phyloP scores from a whole-genome alignment of 1,140 invertebrate genomes.

The Telenomus remus region DNA sequence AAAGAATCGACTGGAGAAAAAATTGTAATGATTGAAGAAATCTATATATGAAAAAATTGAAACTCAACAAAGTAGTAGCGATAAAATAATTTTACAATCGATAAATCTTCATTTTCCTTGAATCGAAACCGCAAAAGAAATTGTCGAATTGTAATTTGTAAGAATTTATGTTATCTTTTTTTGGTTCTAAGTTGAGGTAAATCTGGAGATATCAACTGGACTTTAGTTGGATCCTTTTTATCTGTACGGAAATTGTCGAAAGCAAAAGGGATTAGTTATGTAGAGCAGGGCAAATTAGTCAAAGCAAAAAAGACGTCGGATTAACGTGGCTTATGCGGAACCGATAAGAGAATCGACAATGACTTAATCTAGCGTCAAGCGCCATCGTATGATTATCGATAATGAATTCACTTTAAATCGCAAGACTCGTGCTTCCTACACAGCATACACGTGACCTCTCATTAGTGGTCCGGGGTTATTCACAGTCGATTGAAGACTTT shows the following conservation, averaged over 20 bases:
- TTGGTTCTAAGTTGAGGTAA: no score
- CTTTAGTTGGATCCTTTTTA: conserved; percentile 42
- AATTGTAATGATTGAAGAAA: no score
- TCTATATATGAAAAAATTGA: no score
- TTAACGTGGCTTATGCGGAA: conserved; percentile 53
- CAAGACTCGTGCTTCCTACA: conserved; percentile 43
- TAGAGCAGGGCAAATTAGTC: conserved; percentile 37
- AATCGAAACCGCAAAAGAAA: no score
- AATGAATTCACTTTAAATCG: conserved; percentile 59
- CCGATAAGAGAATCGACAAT: conserved; percentile 65
- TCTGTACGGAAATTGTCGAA: conserved; percentile 29
- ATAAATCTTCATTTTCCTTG: no score
- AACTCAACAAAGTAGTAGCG: no score
- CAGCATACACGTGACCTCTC: conserved; percentile 50
- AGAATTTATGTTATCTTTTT: no score
- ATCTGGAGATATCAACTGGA: neutral
- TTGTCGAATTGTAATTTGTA: no score
- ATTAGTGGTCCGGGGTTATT: conserved; percentile 61
- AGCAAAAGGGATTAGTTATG: conserved; percentile 43
- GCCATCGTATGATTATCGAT: conserved; percentile 66
- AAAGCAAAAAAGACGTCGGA: conserved; percentile 31
- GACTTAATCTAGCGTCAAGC: conserved; percentile 64
- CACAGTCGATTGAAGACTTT: conserved; percentile 34
- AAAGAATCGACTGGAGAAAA: no score
- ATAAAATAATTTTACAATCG: no score